Evolutionary conservation across 2,113 vertebrate species (phyloP).

Genomic region (Cettia cetti): DNA sequence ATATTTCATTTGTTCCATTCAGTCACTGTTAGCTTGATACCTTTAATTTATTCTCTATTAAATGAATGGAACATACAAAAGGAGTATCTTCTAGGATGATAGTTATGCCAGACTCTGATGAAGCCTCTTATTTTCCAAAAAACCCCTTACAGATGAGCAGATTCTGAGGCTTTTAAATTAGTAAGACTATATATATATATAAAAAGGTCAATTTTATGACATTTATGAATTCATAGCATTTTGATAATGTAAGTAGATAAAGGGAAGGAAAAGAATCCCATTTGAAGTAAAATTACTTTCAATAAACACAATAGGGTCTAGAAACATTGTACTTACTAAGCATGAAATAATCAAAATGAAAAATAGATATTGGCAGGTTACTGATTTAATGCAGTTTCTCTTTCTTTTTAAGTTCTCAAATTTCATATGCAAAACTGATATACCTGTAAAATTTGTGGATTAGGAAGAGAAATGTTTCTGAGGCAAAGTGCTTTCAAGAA

Average conservation of each 20-base stretch:
- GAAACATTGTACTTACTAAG: background rate
- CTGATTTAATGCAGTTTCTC: background rate
- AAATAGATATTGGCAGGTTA: background rate
- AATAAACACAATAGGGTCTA: background rate
- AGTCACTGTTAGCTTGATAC: background rate
- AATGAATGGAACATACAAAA: background rate
- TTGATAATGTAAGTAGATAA: background rate
- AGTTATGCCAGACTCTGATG: background rate
- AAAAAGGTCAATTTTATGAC: background rate
- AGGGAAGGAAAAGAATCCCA: background rate
- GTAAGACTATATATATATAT: background rate
- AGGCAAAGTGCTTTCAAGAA: background rate
- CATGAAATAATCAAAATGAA: background rate
- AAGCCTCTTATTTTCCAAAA: background rate
- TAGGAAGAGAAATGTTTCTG: background rate
- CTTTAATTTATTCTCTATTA: background rate
- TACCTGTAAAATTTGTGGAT: background rate
- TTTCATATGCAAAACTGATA: background rate
- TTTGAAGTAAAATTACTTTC: background rate
- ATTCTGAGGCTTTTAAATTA: background rate
- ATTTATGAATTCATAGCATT: background rate
- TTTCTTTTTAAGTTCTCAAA: background rate
- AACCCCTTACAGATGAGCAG: background rate
- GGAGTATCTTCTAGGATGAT: background rate
- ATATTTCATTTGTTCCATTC: background rate